Percentiles rank a stretch among this genome's conserved stretches.
Evolutionary conservation across 2,113 vertebrate species (phyloP).

Genomic region (Raja brachyura): DNA sequence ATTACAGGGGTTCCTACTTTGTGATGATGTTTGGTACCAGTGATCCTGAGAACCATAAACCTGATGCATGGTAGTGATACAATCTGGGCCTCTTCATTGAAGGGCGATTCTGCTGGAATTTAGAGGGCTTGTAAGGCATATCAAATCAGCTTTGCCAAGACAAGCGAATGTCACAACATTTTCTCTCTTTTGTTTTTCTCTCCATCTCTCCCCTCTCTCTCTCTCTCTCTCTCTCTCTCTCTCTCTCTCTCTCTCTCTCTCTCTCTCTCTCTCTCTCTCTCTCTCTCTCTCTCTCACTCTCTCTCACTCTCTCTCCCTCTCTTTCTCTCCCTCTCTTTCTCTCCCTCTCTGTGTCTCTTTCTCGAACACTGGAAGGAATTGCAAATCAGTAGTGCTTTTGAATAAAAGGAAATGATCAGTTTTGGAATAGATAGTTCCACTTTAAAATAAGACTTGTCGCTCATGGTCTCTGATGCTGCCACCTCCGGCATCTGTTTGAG

Average conservation of each 20-base stretch:
- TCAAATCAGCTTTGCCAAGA: not conserved
- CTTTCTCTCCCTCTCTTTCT: too few relatives aligned
- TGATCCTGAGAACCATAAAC: not conserved
- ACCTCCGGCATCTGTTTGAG: not conserved
- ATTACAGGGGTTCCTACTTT: not conserved
- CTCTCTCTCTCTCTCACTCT: too few relatives aligned
- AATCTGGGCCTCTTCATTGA: not conserved
- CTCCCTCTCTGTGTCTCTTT: too few relatives aligned
- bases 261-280: not conserved
- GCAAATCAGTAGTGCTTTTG: not conserved
- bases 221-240: too few relatives aligned
- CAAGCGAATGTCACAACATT: not conserved
- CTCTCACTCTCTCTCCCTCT: not conserved
- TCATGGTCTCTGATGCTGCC: not conserved
- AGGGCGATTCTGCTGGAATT: not conserved
- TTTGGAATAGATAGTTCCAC: not conserved
- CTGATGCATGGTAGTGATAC: not conserved
- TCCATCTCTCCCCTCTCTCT: not conserved
- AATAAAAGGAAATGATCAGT: not conserved
- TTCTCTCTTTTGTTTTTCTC: not conserved
- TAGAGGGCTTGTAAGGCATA: not conserved
- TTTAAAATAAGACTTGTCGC: not conserved
- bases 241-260: too few relatives aligned
- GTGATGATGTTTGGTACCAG: not conserved
- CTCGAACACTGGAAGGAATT: not conserved